These are phyloP conservation scores for Uria aalge DNA, from an alignment of 2,113 vertebrate species.

Conservation along the genomic window DNA sequence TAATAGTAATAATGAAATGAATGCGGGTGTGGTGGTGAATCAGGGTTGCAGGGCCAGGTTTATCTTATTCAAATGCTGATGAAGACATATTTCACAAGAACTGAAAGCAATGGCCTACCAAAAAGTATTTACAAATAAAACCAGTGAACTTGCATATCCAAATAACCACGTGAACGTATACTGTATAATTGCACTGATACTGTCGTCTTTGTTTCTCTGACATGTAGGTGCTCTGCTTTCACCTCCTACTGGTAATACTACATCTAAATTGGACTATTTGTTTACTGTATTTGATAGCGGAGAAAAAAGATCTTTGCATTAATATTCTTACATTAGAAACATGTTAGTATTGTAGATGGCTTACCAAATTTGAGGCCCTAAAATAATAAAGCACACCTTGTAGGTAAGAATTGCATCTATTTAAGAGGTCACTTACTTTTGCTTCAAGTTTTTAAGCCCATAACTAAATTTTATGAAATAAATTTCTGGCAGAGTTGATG, in stretches of 20 bases:
- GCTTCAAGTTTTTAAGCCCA: not conserved
- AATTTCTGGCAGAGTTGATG: not conserved
- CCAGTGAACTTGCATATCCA: not conserved
- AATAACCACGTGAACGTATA: fast-evolving
- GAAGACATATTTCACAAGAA: not conserved
- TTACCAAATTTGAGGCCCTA: not conserved
- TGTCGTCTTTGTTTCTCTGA: not conserved
- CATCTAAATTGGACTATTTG: not conserved
- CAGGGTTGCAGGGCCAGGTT: not conserved
- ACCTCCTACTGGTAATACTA: not conserved
- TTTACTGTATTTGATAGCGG: not conserved
- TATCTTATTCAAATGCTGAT: not conserved
- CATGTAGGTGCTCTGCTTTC: not conserved
- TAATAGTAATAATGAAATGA: not conserved
- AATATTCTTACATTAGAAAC: not conserved
- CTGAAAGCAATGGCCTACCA: not conserved
- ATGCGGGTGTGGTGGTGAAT: not conserved
- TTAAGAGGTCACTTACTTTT: not conserved
- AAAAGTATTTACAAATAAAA: not conserved
- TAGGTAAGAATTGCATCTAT: not conserved
- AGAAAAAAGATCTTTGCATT: not conserved
- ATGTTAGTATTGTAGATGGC: not conserved
- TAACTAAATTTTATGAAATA: not conserved
- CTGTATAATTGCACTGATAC: not conserved
- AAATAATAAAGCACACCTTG: not conserved